phyloP scores from a whole-genome alignment of 1,140 invertebrate species.

The Papilio aristodemus region DNA sequence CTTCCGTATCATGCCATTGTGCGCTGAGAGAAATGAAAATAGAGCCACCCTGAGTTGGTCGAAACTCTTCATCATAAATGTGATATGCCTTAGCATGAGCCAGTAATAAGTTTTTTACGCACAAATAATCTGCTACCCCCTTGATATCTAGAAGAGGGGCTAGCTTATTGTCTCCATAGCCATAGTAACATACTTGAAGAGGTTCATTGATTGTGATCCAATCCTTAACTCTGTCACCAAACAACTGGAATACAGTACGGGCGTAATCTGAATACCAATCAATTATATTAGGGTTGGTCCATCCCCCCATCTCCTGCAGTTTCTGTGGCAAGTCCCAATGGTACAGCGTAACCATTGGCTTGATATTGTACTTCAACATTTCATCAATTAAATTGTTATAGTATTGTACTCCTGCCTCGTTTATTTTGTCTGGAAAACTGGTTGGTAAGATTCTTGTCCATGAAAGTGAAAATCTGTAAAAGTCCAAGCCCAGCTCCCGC shows the following conservation, averaged over 20 bases:
- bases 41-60: slow-evolving; percentile 56
- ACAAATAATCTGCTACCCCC: slow-evolving; percentile 78
- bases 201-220: slow-evolving; percentile 88
- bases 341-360: slow-evolving; percentile 83
- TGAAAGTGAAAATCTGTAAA: slow-evolving; percentile 82
- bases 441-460: slow-evolving; percentile 14
- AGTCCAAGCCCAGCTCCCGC: slow-evolving; percentile 71
- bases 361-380: slow-evolving; percentile 76
- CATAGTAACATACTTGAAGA: slow-evolving; percentile 79
- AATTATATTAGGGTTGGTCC: slow-evolving; percentile 82
- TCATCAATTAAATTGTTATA: slow-evolving; percentile 74
- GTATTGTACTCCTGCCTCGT: slow-evolving; percentile 82
- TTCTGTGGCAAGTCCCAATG: slow-evolving; percentile 85
- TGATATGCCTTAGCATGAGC: slow-evolving; percentile 76
- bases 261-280: slow-evolving; percentile 84
- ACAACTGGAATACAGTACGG: slow-evolving; percentile 79
- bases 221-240: slow-evolving; percentile 83
- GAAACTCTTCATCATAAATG: slow-evolving; percentile 79
- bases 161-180: slow-evolving; percentile 77
- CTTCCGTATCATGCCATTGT: slow-evolving; percentile 73
- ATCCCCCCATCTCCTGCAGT: slow-evolving; percentile 61
- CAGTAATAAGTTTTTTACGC: slow-evolving; percentile 53
- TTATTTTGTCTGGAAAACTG: slow-evolving; percentile 74
- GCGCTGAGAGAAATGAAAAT: slow-evolving; percentile 79
- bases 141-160: slow-evolving; percentile 75